Percentiles rank a stretch among this genome's conserved stretches.
These are phyloP conservation scores for Thamnophis sirtalis DNA, from an alignment of 2,113 vertebrate species.

Conservation along the genomic window DNA sequence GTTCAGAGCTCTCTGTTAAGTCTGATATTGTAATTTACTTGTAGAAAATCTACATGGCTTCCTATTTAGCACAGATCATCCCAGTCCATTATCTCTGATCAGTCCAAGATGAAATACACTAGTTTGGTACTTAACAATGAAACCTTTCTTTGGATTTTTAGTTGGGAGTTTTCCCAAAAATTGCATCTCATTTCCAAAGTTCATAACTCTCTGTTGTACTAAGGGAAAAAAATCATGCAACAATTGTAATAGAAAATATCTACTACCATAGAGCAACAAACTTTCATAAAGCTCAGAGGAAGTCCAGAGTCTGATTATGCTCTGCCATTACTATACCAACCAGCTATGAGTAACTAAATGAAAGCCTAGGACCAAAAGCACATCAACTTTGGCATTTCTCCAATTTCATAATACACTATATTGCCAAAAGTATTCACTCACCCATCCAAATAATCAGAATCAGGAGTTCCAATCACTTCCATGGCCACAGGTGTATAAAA, in stretches of 20 bases:
- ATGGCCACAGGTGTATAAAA: too few species aligned
- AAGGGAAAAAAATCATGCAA: background rate
- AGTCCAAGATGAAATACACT: background rate
- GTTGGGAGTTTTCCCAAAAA: background rate
- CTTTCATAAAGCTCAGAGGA: background rate
- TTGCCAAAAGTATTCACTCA: too few species aligned
- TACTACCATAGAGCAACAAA: background rate
- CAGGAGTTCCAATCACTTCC: too few species aligned
- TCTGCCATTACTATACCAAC: background rate
- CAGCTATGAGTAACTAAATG: background rate
- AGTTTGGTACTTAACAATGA: background rate
- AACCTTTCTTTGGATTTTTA: background rate
- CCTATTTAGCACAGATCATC: background rate
- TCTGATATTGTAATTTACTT: background rate
- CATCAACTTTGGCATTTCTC: background rate
- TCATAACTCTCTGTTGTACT: background rate
- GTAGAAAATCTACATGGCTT: background rate
- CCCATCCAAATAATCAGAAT: too few species aligned
- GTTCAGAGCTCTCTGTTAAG: background rate
- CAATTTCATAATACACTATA: background rate
- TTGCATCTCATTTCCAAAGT: background rate
- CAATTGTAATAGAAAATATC: background rate
- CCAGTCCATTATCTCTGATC: background rate
- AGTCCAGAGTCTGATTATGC: background rate
- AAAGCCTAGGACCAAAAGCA: background rate